Evolutionary conservation across 2,797 vertebrate species (phyloP), one percentile per base, ranked within the genome.

Genomic region (Lutjanus campechanus): DNA sequence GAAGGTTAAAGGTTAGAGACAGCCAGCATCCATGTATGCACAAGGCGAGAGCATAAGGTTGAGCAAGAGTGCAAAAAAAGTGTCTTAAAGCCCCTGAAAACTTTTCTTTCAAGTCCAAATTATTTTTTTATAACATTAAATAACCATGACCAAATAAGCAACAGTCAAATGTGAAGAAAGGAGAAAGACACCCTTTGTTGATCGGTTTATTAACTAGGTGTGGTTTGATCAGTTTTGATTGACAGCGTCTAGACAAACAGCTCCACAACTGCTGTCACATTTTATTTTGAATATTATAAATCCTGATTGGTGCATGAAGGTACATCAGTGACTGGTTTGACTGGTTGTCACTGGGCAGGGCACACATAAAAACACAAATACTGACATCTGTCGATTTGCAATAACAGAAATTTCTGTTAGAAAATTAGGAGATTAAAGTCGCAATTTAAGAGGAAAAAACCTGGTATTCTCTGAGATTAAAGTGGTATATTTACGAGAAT

Each of bases 1-100:
- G 87, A 8, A 36, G 6, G 55, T 40, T 3, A 22, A 25, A 44
- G 11, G 55, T 74, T 59, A 67, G 36, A 81, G 16, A 59, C 22
- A 49, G 20, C 4, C 7, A 51, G 51, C 8, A 36, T 66, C 17
- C 41, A 15, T 11, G 10, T 4, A 22, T 0, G 2, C 15, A 66
- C 16, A 22, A 20, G n/a, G 5, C 47, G 22, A 63, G 13, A 41
- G 12, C 0, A 0, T 9, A 63, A 65, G 58, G 15, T 17, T 17
- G 22, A 17, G 9, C 3, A 61, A 41, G 4, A 46, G 29, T 36
- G 5, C 29, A 36, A 36, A 36, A 36, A 36, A 36, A 5, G 29
- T 36, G 29, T 36, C 29, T 36, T 36, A 36, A 36, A 36, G 29
- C 29, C 29, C 29, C 29, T 36, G 11, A 46, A 46, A 46, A 46